These are phyloP conservation scores for Prenolepis imparis DNA, from an alignment of 2,888 invertebrate genomes.

Conservation along the genomic window DNA sequence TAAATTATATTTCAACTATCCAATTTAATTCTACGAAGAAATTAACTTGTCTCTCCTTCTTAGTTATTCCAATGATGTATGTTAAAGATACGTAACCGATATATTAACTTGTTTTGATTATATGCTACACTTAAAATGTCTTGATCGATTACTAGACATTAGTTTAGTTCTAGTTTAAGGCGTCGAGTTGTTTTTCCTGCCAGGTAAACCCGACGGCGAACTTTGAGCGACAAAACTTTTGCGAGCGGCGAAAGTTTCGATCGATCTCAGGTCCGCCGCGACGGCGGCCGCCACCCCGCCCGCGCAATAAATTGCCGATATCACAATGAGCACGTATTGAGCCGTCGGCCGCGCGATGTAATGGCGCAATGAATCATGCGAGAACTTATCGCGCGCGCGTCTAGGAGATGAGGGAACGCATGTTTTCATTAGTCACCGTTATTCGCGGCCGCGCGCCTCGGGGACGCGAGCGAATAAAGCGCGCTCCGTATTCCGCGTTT, in stretches of 20 bases:
- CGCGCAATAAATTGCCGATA: slow-evolving; percentile 74
- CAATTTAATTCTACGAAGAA: not conserved
- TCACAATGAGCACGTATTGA: slow-evolving; percentile 76
- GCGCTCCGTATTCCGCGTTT: slow-evolving; percentile 63
- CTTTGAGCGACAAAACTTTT: slow-evolving; percentile 57
- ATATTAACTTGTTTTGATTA: not conserved
- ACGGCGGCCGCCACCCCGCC: slow-evolving; percentile 56
- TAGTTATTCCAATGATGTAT: not conserved
- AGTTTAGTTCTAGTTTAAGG: slow-evolving; percentile 18
- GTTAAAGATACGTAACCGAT: not conserved
- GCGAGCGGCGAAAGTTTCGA: slow-evolving; percentile 62
- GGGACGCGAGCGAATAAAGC: slow-evolving; percentile 51
- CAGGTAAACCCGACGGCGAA: slow-evolving; percentile 32
- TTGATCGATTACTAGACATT: slow-evolving; percentile 22
- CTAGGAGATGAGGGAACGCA: slow-evolving; percentile 74
- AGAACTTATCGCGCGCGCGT: slow-evolving; percentile 73
- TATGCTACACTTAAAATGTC: not conserved
- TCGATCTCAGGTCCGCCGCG: slow-evolving; percentile 48
- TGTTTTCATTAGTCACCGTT: slow-evolving; percentile 77
- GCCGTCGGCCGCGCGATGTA: slow-evolving; percentile 71
- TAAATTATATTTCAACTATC: not conserved
- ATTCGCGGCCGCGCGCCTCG: slow-evolving; percentile 65
- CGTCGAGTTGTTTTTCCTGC: slow-evolving; percentile 56
- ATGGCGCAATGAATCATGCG: slow-evolving; percentile 76
- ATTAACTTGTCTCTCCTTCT: not conserved